phyloP scores from a whole-genome alignment of 2,888 invertebrate genomes.

The Erannis defoliaria region DNA sequence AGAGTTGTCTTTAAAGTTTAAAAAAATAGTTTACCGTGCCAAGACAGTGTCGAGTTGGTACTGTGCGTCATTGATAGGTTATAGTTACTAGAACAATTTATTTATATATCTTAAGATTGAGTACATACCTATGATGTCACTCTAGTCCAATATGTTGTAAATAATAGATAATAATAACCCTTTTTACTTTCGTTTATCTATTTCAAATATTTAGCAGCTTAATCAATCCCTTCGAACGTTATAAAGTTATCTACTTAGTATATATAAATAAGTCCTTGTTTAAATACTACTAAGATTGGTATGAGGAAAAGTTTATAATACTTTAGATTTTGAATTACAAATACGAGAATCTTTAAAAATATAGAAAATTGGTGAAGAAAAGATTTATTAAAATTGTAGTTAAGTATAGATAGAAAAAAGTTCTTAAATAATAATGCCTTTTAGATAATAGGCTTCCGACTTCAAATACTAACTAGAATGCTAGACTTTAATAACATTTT shows the following conservation, averaged over 20 bases:
- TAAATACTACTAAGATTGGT: background rate
- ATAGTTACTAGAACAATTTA: conserved; percentile 19
- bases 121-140: conserved; percentile 15
- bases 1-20: background rate
- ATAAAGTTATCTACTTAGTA: background rate
- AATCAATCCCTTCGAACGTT: conserved; percentile 13
- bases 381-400: conserved; percentile 8
- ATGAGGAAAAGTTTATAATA: background rate
- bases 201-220: conserved; percentile 36
- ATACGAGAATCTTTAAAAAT: background rate
- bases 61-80: background rate
- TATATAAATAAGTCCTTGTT: background rate
- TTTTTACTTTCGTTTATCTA: conserved; percentile 22
- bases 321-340: background rate
- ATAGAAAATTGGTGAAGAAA: background rate
- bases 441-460: conserved; percentile 46
- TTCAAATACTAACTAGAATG: conserved; percentile 46
- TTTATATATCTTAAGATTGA: background rate
- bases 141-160: conserved; percentile 40
- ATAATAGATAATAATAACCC: conserved; percentile 27
- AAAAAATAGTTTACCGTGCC: background rate
- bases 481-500: conserved; percentile 48
- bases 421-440: conserved; percentile 38
- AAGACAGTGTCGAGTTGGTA: background rate
- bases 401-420: conserved; percentile 20